These are phyloP conservation scores for Lontra canadensis DNA, from an alignment of 2,113 vertebrate genomes.

Conservation along the genomic window DNA sequence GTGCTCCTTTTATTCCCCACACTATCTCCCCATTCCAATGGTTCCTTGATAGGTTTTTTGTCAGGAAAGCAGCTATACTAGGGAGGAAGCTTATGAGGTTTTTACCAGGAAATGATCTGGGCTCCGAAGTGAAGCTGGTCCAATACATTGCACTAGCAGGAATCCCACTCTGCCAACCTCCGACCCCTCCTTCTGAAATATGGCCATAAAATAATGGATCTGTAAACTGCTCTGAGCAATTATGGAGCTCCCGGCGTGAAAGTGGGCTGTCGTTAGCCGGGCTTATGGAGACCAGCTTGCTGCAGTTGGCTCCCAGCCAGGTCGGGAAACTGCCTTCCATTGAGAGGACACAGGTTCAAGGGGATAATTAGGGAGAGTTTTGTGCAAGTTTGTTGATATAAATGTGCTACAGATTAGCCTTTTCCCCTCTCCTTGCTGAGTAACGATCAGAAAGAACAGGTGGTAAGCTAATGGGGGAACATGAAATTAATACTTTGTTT, in stretches of 20 bases:
- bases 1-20: not conserved
- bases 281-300: conserved; percentile 92
- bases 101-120: conserved; percentile 82
- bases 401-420: conserved; percentile 96
- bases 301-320: conserved; percentile 89
- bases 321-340: conserved; percentile 85
- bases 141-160: conserved; percentile 63
- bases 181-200: conserved; percentile 87
- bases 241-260: conserved; percentile 88
- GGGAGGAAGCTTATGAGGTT: not conserved
- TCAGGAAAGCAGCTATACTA: conserved; percentile 49
- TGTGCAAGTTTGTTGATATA: conserved; percentile 96
- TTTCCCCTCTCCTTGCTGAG: conserved; percentile 87
- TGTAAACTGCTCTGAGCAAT: conserved; percentile 90
- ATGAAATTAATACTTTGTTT: conserved; percentile 95
- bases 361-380: conserved; percentile 98
- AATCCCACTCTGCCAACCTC: conserved; percentile 85
- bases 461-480: conserved; percentile 93
- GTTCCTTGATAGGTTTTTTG: not conserved
- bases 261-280: conserved; percentile 91
- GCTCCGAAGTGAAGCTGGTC: conserved; percentile 77
- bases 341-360: conserved; percentile 87
- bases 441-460: conserved; percentile 97
- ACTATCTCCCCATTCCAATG: not conserved
- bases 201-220: conserved; percentile 88